Evolutionary conservation across 2,113 vertebrate genomes (phyloP), one percentile per base, ranked within the genome.

Genomic region (Chamaetylas fuelleborni): DNA sequence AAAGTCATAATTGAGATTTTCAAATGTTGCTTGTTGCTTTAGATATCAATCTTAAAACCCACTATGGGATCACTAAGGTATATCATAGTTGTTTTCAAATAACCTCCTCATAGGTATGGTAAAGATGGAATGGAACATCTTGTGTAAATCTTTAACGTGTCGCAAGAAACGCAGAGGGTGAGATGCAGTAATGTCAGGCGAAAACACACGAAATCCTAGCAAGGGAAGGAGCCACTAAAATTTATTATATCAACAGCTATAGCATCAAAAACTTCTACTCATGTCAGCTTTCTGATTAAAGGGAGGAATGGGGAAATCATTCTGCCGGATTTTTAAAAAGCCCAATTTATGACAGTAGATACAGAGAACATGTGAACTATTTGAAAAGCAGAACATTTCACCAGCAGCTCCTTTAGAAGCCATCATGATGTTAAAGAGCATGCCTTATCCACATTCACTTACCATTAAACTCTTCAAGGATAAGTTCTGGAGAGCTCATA

Each of bases 401-500:
- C 43, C 31, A 74, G 24, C 61, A 78, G 43, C 24, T 89, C 33
- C 31, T 88, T 69, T 14, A 62, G 36, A 79, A 57, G 20, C 16
- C 29, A 28, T 42, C 23, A 19, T 7, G 34, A 48, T 6, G 1
- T 78, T 87, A 20, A 80, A 47, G 33, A 76, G 24, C 61, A 29
- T 43, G 34, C 33, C 23, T 70, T 9, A 1, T 45, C 74, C 45
- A 62, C 36, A 51, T 31, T 81, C 61, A 90, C 97, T 98, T 98
- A 99, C 99, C 98, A 40, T 99, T 99, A 86, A 98, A 92, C 97
- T 99, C 99, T 94, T 99, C 98, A 94, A 99, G 98, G 47, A 98
- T 78, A 86, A 99, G 97, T 95, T 99, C 99, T 26, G 99, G 99
- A 81, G 98, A 99, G 97, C 98, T 99, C 98, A 99, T 98, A 94